Conservation (phyloP, 2,113 vertebrate species). For the Psittacara wagleri region DNA sequence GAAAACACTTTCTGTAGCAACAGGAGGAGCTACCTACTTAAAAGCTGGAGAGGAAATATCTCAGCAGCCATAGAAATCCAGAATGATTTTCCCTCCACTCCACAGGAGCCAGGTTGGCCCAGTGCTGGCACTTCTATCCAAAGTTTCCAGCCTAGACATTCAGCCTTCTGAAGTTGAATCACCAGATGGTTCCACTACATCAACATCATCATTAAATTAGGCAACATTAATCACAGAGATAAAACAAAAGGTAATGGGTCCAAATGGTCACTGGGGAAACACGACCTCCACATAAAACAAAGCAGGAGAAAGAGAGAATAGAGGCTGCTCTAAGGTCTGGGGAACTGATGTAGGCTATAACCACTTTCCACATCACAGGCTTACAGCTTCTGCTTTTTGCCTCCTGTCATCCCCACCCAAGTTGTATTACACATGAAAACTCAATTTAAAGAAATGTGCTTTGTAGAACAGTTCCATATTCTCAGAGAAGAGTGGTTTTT, state of each 20-base stretch:
- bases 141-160: neutral
- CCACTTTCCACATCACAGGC: neutral
- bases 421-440: neutral
- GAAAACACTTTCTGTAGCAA: neutral
- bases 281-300: neutral
- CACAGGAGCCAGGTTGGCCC: neutral
- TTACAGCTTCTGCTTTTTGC: neutral
- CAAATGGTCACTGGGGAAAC: neutral
- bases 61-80: neutral
- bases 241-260: neutral
- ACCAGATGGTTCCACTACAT: neutral
- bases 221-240: neutral
- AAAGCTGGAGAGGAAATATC: neutral
- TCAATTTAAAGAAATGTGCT: neutral
- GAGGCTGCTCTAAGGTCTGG: neutral
- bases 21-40: neutral
- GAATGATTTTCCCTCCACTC: neutral
- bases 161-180: neutral
- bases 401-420: neutral
- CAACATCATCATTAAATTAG: neutral
- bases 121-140: neutral
- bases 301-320: neutral
- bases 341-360: neutral
- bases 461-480: neutral
- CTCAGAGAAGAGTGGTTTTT: neutral